A percentile compares a stretch with the other conserved stretches of the same genome.
phyloP scores from a whole-genome alignment of 2,888 invertebrate genomes.

The Acronicta psi region DNA sequence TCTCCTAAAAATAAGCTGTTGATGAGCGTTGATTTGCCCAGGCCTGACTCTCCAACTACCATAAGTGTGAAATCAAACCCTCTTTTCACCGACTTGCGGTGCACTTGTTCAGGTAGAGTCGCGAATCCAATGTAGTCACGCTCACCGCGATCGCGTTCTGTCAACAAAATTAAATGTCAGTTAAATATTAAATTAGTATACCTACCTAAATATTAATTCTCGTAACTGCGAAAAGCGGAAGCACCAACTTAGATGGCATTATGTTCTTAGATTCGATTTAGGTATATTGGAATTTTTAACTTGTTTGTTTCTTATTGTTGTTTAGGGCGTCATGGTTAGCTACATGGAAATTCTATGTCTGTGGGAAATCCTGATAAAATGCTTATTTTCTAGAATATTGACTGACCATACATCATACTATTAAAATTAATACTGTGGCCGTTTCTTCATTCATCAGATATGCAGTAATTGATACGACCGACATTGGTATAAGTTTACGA shows the following conservation, averaged over 20 bases:
- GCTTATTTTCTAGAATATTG: constrained; percentile 18
- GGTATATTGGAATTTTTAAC: too few relatives aligned
- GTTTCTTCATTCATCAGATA: constrained; percentile 28
- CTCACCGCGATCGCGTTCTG: constrained; percentile 89
- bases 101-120: constrained; percentile 98
- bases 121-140: constrained; percentile 98
- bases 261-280: constrained; percentile 1
- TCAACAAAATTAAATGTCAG: constrained; percentile 41
- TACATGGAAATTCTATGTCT: too few relatives aligned
- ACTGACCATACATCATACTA: neutral
- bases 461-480: constrained; percentile 37
- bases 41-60: constrained; percentile 98
- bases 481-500: constrained; percentile 27
- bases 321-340: too few relatives aligned
- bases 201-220: constrained; percentile 10
- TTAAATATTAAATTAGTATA: too few relatives aligned
- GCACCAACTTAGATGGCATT: constrained; percentile 11
- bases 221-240: constrained; percentile 12
- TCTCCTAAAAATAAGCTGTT: constrained; percentile 98
- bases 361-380: constrained; percentile 20
- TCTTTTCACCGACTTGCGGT: constrained; percentile 98
- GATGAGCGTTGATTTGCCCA: constrained; percentile 98
- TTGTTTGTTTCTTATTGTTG: too few relatives aligned
- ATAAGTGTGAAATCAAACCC: constrained; percentile 99
- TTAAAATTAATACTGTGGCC: constrained; percentile 5